Conservation (phyloP, 2,113 vertebrate genomes). For the Cettia cetti region DNA sequence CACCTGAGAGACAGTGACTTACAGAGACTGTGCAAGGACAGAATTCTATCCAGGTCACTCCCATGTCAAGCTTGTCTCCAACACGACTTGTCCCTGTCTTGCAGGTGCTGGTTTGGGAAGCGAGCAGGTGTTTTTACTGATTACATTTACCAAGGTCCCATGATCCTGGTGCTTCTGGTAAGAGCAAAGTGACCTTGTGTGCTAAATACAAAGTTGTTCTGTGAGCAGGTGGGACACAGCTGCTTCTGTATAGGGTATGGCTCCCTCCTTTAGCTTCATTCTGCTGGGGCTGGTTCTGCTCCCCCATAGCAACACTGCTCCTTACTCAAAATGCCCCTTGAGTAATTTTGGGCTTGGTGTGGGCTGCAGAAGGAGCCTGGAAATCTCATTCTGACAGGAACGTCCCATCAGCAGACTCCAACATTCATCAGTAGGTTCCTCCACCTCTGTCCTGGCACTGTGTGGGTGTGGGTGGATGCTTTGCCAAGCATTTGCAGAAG, state of each 20-base stretch:
- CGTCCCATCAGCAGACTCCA: background rate
- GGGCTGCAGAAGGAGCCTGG: background rate
- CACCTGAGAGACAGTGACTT: background rate
- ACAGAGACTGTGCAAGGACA: background rate
- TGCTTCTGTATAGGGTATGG: background rate
- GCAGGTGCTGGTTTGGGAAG: constrained; percentile 98
- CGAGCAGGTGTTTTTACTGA: constrained; percentile 90
- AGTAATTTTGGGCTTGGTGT: background rate
- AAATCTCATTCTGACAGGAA: background rate
- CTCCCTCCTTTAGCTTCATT: background rate
- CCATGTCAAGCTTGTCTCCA: background rate
- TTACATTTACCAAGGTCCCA: constrained; percentile 98
- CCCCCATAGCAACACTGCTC: background rate
- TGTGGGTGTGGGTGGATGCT: background rate
- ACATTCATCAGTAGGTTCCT: background rate
- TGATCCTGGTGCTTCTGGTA: constrained; percentile 97
- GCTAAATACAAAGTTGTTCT: background rate
- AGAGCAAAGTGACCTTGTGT: constrained; percentile 40
- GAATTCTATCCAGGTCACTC: background rate
- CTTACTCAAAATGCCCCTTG: background rate
- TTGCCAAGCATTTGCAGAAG: background rate
- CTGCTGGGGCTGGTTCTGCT: background rate
- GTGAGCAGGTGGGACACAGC: accelerated
- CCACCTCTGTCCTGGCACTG: background rate
- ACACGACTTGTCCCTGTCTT: background rate